Evolutionary conservation across 2,888 invertebrate genomes (phyloP), one percentile per base, ranked within the genome.

Genomic region (Aphrophora alni): DNA sequence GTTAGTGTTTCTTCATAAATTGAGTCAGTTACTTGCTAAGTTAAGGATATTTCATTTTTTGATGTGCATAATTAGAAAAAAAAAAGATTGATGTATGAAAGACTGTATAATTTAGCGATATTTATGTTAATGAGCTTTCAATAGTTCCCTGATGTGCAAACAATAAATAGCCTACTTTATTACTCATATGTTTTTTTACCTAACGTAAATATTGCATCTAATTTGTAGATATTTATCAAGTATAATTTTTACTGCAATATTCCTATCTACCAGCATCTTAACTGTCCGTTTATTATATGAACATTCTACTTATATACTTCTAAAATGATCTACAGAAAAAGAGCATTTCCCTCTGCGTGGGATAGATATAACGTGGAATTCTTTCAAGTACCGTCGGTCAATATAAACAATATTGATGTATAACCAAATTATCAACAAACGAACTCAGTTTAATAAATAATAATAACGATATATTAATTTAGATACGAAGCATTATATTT

Each of bases 41-140:
- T 59, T 59, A 21, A 59, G n/a, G 59, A 21, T 59, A 59, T 21
- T 44, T 44, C 10, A 59, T 59, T 5, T 59, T 59, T n/a, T 59
- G 59, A 59, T 59, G 59, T 59, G 59, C 59, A 59, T 59, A 59
- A 21, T 59, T 59, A n/a, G n/a, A n/a, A n/a, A n/a, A n/a, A 59
- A 59, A 59, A 21, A 4, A 33, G n/a, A 59, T 21, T 12, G 21
- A 21, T 59, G 21, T 59, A 59, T n/a, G 21, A 21, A 59, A 59
- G 59, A 21, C 59, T 59, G 59, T 59, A 59, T 59, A 59, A 59
- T 21, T 21, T 21, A 59, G 21, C 3, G n/a, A 59, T 59, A 59
- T 21, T 59, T 21, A 21, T 59, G 59, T 21, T 59, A 59, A 59
- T 59, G 10, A 14, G 4, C 59, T 59, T 3, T 59, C n/a, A 5